Conservation (phyloP, 2,113 vertebrate species). For the Tachycineta bicolor region DNA sequence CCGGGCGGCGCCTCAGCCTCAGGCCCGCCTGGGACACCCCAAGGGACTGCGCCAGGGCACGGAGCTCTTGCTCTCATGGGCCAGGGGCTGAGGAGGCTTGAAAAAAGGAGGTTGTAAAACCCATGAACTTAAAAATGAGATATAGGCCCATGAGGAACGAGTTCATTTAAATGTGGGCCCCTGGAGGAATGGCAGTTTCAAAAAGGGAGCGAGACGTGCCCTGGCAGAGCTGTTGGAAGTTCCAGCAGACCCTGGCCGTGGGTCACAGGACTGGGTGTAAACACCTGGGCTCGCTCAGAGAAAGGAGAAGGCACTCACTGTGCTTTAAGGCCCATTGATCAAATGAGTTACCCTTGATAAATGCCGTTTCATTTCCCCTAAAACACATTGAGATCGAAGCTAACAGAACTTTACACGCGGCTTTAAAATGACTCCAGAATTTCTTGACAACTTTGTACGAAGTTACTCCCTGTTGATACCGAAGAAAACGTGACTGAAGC, state of each 20-base stretch:
- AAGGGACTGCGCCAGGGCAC: not conserved
- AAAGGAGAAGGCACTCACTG: not conserved
- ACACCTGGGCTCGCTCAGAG: rapidly evolving
- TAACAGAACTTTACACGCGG: not conserved
- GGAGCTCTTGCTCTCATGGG: too few species aligned
- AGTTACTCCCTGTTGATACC: not conserved
- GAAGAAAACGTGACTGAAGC: not conserved
- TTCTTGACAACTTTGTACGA: not conserved
- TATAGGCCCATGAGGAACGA: not conserved
- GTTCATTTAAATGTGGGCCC: not conserved
- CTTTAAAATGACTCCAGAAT: not conserved
- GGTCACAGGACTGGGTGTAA: not conserved
- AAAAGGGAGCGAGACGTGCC: not conserved
- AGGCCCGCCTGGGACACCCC: rapidly evolving
- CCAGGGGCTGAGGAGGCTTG: not conserved
- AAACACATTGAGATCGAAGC: not conserved
- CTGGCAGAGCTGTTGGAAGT: not conserved
- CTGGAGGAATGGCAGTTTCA: not conserved
- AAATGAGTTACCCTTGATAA: not conserved
- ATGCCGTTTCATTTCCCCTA: not conserved
- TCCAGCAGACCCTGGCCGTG: not conserved
- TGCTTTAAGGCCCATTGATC: not conserved
- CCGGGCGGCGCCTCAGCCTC: too few species aligned
- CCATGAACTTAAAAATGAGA: not conserved
- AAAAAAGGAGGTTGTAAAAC: not conserved